Conservation (phyloP, 1,140 invertebrate species). For the Drosophila sturtevanti region DNA sequence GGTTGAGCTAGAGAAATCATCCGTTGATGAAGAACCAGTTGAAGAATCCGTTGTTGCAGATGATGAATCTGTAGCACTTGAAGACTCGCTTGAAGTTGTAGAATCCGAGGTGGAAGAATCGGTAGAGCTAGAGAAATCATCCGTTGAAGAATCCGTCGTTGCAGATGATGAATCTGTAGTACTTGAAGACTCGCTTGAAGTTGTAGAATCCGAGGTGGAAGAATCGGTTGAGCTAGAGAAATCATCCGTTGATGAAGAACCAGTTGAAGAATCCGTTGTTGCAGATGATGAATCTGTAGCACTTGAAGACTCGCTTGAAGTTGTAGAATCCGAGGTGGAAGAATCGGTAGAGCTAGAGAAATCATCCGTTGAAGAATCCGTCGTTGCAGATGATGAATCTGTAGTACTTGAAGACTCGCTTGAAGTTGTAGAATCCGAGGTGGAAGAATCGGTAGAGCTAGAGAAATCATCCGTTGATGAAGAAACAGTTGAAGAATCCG, state of each 20-base stretch:
- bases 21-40: neutral
- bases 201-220: conserved; percentile 3
- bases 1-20: neutral
- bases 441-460: conserved; percentile 1
- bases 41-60: conserved; percentile 7
- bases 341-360: neutral
- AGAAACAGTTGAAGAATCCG: conserved; percentile 4
- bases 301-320: neutral
- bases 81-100: neutral
- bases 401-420: neutral
- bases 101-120: neutral
- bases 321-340: neutral
- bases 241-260: neutral
- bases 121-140: neutral
- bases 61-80: neutral
- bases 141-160: neutral
- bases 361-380: neutral
- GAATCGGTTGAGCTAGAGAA: conserved; percentile 3
- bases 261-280: conserved; percentile 2
- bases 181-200: neutral
- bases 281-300: neutral
- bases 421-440: conserved; percentile 9
- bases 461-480: neutral
- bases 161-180: conserved; percentile 3
- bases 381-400: conserved; percentile 7